Evolutionary conservation across 2,113 vertebrate genomes (phyloP).

Genomic region (Benitochromis conjunctus): DNA sequence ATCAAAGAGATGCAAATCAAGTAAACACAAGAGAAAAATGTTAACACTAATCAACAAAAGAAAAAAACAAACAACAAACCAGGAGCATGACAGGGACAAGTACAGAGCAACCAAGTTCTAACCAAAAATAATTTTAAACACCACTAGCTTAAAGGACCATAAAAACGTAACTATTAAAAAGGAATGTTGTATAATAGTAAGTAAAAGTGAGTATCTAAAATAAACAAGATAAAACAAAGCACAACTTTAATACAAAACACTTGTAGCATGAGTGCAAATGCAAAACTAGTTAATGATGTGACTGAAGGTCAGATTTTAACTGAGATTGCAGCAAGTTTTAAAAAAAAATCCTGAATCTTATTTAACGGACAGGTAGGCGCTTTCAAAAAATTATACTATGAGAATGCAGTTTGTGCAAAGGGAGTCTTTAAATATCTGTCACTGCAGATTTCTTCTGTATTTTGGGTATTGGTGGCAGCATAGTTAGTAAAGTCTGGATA

Average conservation of each 20-base stretch:
- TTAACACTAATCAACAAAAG: background rate
- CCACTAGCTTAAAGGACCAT: background rate
- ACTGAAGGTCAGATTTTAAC: background rate
- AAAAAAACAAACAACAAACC: background rate
- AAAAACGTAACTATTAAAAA: background rate
- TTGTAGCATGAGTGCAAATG: background rate
- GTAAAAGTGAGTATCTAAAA: background rate
- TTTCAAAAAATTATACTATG: background rate
- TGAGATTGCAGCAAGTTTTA: background rate
- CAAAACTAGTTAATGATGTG: background rate
- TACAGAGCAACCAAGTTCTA: background rate
- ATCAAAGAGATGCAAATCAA: background rate
- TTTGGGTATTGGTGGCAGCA: background rate
- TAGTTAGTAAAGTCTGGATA: background rate
- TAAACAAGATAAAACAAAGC: background rate
- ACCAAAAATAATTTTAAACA: background rate
- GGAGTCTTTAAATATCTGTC: background rate
- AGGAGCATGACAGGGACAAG: background rate
- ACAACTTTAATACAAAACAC: background rate
- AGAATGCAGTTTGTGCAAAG: background rate
- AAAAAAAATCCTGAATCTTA: background rate
- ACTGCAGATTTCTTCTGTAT: background rate
- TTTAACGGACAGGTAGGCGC: background rate
- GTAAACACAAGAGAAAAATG: background rate
- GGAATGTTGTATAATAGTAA: background rate